A percentile compares a stretch with the other conserved stretches of the same genome.
Conservation (phyloP, 2,888 invertebrate genomes). For the Agrochola lota region DNA sequence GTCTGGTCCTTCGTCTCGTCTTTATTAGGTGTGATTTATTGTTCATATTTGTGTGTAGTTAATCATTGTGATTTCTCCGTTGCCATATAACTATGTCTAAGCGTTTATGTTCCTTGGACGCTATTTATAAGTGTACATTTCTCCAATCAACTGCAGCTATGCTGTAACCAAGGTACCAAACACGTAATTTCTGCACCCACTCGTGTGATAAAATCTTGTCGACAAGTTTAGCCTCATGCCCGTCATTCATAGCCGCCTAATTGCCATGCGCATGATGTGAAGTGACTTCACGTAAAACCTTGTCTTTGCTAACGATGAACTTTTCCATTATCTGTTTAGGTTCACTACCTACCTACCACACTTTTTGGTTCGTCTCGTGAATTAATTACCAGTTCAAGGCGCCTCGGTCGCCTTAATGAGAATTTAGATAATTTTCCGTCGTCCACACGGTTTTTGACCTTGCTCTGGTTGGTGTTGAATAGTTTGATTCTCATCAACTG, state of each 20-base stretch:
- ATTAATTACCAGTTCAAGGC: slow-evolving; percentile 35
- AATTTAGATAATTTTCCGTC: slow-evolving; percentile 64
- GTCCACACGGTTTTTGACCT: slow-evolving; percentile 74
- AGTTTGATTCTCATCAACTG: slow-evolving; percentile 78
- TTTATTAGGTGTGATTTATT: slow-evolving; percentile 1
- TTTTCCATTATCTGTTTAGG: slow-evolving; percentile 56
- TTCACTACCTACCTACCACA: slow-evolving; percentile 9
- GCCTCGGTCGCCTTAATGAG: slow-evolving; percentile 22
- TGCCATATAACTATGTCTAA: slow-evolving; percentile 4
- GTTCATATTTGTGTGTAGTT: neutral
- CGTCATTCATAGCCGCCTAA: slow-evolving; percentile 30
- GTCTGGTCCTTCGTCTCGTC: neutral
- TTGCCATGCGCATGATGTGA: slow-evolving; percentile 38
- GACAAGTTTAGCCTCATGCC: slow-evolving; percentile 24
- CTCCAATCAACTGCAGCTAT: slow-evolving; percentile 18
- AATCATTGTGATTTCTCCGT: neutral
- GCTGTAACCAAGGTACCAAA: slow-evolving; percentile 17
- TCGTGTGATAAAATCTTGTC: slow-evolving; percentile 45
- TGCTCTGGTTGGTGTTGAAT: slow-evolving; percentile 67
- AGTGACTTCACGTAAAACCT: slow-evolving; percentile 39
- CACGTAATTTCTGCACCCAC: slow-evolving; percentile 33
- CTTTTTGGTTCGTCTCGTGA: slow-evolving; percentile 40
- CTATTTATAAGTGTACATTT: slow-evolving; percentile 41
- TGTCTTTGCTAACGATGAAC: slow-evolving; percentile 47
- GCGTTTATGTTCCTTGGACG: slow-evolving; percentile 3